Evolutionary conservation across 1,140 invertebrate genomes (phyloP).

Genomic region (Pomacea maculata): DNA sequence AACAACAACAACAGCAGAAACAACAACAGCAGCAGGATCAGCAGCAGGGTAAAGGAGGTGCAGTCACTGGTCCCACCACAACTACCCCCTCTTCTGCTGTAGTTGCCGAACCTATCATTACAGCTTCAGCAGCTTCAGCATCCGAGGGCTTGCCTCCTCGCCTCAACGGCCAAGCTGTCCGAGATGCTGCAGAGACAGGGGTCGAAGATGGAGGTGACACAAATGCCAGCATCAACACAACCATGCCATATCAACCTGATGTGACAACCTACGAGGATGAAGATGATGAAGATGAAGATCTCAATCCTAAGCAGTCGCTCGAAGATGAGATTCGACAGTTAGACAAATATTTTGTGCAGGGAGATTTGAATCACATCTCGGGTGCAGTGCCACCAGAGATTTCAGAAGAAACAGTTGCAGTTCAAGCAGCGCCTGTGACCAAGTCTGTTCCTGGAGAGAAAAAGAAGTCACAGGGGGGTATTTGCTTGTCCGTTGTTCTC

Average conservation of each 20-base stretch:
- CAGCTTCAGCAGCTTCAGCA: neutral
- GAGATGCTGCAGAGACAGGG: constrained; percentile 14
- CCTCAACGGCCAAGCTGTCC: constrained; percentile 35
- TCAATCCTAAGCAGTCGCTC: constrained; percentile 37
- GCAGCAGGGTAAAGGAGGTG: neutral
- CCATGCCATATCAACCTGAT: constrained; percentile 50
- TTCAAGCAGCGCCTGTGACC: constrained; percentile 18
- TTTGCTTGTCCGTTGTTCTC: constrained; percentile 29
- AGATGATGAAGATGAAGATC: constrained; percentile 37
- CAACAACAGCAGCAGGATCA: constrained; percentile 3
- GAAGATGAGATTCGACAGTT: constrained; percentile 56
- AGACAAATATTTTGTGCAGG: constrained; percentile 40
- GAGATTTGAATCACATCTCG: constrained; percentile 40
- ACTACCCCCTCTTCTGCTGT: neutral
- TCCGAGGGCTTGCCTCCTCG: constrained; percentile 12
- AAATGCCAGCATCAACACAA: constrained; percentile 34
- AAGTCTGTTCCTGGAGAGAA: constrained; percentile 8
- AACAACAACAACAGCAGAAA: neutral
- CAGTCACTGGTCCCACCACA: neutral
- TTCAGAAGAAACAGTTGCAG: constrained; percentile 20
- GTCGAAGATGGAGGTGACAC: constrained; percentile 11
- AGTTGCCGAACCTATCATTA: neutral
- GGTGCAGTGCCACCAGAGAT: constrained; percentile 14
- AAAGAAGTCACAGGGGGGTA: constrained; percentile 31
- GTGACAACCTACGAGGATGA: constrained; percentile 40